These are phyloP conservation scores for Mimachlamys varia DNA, from an alignment of 2,888 invertebrate genomes.

Conservation along the genomic window DNA sequence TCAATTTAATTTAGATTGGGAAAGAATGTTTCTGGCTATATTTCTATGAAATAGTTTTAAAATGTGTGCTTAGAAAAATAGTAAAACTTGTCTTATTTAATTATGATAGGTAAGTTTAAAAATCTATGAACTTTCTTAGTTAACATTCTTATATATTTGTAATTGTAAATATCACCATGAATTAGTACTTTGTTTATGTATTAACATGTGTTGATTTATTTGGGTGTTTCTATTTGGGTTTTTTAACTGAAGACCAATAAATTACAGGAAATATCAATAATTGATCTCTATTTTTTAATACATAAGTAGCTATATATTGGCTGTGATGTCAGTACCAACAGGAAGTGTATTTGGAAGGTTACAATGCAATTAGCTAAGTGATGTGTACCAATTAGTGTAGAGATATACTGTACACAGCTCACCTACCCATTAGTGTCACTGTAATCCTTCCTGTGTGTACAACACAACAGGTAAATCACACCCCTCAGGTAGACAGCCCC, in stretches of 20 bases:
- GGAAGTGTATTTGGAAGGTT: slow-evolving; percentile 19
- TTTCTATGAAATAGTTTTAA: not conserved
- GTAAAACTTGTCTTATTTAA: no score
- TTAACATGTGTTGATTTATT: not conserved
- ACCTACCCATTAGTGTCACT: not conserved
- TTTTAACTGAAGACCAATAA: not conserved
- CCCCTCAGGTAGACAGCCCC: no score
- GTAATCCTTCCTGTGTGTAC: slow-evolving; percentile 21
- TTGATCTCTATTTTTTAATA: not conserved
- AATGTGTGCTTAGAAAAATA: not conserved
- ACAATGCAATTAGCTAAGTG: not conserved
- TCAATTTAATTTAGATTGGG: not conserved
- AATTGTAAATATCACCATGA: no score
- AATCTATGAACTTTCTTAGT: no score
- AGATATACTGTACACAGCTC: not conserved
- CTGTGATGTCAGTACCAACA: not conserved
- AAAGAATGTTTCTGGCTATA: not conserved
- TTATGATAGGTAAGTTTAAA: no score
- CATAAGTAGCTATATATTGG: not conserved
- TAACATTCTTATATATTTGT: no score
- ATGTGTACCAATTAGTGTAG: not conserved
- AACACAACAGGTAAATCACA: not conserved
- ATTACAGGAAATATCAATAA: not conserved
- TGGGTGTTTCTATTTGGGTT: not conserved
- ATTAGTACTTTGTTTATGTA: not conserved